Percentiles rank a stretch among this genome's conserved stretches.
Conservation (phyloP, 2,113 vertebrate genomes). For the Todiramphus chloris region DNA sequence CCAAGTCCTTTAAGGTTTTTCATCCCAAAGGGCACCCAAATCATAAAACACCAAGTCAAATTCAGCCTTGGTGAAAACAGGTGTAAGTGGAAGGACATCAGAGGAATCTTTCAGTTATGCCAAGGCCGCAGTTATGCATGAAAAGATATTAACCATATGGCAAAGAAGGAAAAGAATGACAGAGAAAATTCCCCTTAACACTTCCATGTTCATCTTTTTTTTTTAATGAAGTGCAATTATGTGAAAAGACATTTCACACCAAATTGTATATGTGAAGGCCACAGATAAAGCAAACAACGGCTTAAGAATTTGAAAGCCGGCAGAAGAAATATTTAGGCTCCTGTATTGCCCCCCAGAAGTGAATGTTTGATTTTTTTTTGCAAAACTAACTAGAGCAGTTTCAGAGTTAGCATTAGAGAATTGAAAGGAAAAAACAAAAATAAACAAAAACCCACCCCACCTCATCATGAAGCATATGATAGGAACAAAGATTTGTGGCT, state of each 20-base stretch:
- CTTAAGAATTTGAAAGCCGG: background rate
- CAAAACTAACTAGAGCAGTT: background rate
- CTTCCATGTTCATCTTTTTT: background rate
- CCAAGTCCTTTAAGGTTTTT: background rate
- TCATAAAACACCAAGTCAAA: background rate
- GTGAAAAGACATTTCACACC: background rate
- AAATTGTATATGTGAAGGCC: accelerated
- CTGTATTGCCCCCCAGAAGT: background rate
- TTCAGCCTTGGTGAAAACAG: background rate
- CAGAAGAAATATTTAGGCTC: background rate
- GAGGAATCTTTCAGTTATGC: background rate
- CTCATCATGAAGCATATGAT: background rate
- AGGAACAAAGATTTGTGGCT: background rate
- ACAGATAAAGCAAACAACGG: background rate
- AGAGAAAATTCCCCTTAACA: background rate
- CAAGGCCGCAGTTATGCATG: background rate
- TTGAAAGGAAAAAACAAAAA: accelerated
- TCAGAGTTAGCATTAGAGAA: background rate
- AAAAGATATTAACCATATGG: background rate
- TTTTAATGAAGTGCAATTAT: background rate
- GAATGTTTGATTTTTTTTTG: background rate
- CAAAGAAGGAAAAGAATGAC: background rate
- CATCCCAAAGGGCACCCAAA: background rate
- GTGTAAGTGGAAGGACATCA: background rate
- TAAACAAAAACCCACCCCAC: background rate